Base-by-base conservation (phyloP, 2,888 invertebrate species). In the Plutella xylostella region DNA sequence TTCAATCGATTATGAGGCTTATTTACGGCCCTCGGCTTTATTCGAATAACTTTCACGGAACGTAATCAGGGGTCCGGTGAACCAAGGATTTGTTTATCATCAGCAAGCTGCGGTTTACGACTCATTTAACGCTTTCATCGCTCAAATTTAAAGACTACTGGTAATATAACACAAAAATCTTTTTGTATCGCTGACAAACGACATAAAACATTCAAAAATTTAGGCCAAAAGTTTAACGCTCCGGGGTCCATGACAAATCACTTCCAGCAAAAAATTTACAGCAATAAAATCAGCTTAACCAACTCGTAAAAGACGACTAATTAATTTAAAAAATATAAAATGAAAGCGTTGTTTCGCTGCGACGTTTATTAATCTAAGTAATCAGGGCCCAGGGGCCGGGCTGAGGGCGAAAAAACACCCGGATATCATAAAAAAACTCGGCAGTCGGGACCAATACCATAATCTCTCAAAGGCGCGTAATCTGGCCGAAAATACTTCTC, bases 361-460 rank as follows among this genome's bases (percentile, higher is more conserved):
- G 54, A 53, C 53, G 45, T 61, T 60, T 67, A 65, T 62, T 60
- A 64, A 65, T 61, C 56, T 58, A 53, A 51, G 61, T 60, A 65
- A 68, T 65, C 62, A 60, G 55, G 51, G 49, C 28, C 28, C 28
- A 4, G 30, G 41, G 41, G 31, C n/a, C 30, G n/a, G 19, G 30
- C 39, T 15, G 31, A 19, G n/a, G n/a, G n/a, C 21, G 37, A 18
- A 37, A 20, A 37, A 37, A 19, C 39, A 17, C 22, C 39, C 19
- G n/a, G n/a, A 22, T 15, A 39, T 39, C 14, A 39, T 39, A 39
- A 39, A n/a, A n/a, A 39, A 39, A 28, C 28, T 25, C 22, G 34
- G 22, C 39, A n/a, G n/a, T n/a, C n/a, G n/a, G n/a, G n/a, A n/a
- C 39, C 39, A 25, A 39, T 39, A 39, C 39, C n/a, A 25, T 39